Evolutionary conservation across 2,888 invertebrate genomes (phyloP).

Genomic region (Pherbina coryleti): DNA sequence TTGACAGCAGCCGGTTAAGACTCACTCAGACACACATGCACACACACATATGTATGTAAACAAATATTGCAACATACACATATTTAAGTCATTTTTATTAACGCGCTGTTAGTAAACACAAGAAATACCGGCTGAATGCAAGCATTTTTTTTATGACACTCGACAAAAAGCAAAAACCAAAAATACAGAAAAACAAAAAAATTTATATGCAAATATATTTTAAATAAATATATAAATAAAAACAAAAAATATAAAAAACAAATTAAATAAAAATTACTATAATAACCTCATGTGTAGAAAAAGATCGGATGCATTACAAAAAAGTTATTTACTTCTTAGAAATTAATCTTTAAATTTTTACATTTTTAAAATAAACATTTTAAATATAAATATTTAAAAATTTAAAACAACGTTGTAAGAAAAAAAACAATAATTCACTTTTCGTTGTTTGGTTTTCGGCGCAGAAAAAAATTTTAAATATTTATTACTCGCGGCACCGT

Average conservation of each 20-base stretch:
- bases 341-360: not conserved
- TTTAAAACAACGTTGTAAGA: not conserved
- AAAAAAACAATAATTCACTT: not conserved
- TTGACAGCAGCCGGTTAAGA: no score
- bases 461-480: not conserved
- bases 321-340: no score
- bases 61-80: no score
- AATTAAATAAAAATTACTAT: not conserved
- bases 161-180: not conserved
- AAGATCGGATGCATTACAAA: no score
- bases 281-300: no score
- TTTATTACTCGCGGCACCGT: constrained; percentile 40
- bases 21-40: no score
- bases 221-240: no score
- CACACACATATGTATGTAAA: no score
- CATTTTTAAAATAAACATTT: not conserved
- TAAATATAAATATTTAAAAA: not conserved
- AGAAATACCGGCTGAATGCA: not conserved
- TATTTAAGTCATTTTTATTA: no score
- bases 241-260: not conserved
- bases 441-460: not conserved
- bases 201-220: not conserved
- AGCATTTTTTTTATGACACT: not conserved
- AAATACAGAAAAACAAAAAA: not conserved
- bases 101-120: not conserved